Evolutionary conservation across 2,797 vertebrate genomes (phyloP), one percentile per base, ranked within the genome.

Genomic region (Sylvia borin): DNA sequence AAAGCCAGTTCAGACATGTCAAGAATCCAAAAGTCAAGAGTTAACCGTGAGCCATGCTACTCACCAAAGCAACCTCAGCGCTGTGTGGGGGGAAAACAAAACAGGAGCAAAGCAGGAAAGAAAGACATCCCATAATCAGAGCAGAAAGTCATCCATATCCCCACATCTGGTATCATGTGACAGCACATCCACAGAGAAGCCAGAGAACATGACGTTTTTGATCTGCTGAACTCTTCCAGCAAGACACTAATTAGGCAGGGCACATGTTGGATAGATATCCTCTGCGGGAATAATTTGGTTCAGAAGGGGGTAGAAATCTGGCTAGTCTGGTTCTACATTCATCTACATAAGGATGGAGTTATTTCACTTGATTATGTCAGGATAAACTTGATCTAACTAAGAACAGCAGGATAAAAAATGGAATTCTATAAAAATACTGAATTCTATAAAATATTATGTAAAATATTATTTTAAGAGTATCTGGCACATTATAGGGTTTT

Each of bases 21-120:
- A 97, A 93, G 97, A 98, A 98, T 98, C 96, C 92, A 88, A 75
- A 95, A 97, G 96, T 89, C 91, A 93, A 96, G 93, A 92, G 82
- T 94, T 74, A 85, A 86, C 65, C 34, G 50, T 85, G 95, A 96
- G 82, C 94, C 45, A 31, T 25, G 60, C 53, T 84, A 50, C 36
- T 84, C 75, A 88, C 48, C 73, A 88, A 88, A 97, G 58, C 68
- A 90, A 76, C 27, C 51, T 91, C 85, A 87, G 73, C 1, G 0
- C 66, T 81, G 75, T 43, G 76, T 19, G 62, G 60, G 80, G 72
- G 72, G 60, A 61, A 55, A 10, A 36, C 40, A 82, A 88, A 85
- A 20, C 3, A 79, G 43, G 20, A 74, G 74, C 45, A 34, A 61
- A 78, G 64, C 75, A 85, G 61, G 29, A 54, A 91, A 75, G 48